A percentile compares a stretch with the other conserved stretches of the same genome.
phyloP scores from a whole-genome alignment of 2,113 vertebrate species.

The Hippocampus abdominalis region DNA sequence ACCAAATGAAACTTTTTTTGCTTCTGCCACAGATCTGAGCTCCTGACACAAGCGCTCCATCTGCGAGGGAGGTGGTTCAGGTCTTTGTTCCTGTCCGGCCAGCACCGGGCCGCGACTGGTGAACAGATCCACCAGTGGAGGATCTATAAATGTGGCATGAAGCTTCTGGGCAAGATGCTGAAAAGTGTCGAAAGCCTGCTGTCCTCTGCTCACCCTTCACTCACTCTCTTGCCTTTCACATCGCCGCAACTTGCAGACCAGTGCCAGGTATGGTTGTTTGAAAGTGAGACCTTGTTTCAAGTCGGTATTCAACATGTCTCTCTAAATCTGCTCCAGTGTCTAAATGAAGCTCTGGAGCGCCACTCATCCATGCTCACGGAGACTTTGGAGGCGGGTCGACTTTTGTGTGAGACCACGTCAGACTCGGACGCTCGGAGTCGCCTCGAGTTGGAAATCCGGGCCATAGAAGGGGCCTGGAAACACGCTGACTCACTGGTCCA shows the following conservation, averaged over 20 bases:
- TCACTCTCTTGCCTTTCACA: slow-evolving; percentile 26
- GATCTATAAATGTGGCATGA: slow-evolving; percentile 61
- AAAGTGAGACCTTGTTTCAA: background rate
- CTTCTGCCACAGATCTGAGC: slow-evolving; percentile 67
- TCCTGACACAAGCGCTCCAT: slow-evolving; percentile 63
- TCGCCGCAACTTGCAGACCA: slow-evolving; percentile 66
- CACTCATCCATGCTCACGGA: slow-evolving; percentile 63
- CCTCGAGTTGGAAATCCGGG: slow-evolving; percentile 68
- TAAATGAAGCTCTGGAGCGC: slow-evolving; percentile 64
- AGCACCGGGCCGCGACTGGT: slow-evolving; percentile 53
- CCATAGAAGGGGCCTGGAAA: slow-evolving; percentile 76
- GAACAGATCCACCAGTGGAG: slow-evolving; percentile 70
- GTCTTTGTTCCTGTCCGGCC: slow-evolving; percentile 46
- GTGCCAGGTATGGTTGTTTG: slow-evolving; percentile 72
- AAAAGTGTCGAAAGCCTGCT: slow-evolving; percentile 62
- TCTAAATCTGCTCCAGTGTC: slow-evolving; percentile 45
- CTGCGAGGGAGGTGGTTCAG: slow-evolving; percentile 78
- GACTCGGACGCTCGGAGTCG: slow-evolving; percentile 37
- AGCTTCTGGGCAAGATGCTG: slow-evolving; percentile 69
- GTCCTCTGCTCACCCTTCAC: slow-evolving; percentile 60
- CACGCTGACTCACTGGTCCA: slow-evolving; percentile 58
- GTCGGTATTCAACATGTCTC: background rate
- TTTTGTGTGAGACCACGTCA: slow-evolving; percentile 45
- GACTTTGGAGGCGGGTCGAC: slow-evolving; percentile 68
- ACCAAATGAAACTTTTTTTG: background rate